Evolutionary conservation across 2,888 invertebrate genomes (phyloP).

Genomic region (Lepidochrysops patricia): DNA sequence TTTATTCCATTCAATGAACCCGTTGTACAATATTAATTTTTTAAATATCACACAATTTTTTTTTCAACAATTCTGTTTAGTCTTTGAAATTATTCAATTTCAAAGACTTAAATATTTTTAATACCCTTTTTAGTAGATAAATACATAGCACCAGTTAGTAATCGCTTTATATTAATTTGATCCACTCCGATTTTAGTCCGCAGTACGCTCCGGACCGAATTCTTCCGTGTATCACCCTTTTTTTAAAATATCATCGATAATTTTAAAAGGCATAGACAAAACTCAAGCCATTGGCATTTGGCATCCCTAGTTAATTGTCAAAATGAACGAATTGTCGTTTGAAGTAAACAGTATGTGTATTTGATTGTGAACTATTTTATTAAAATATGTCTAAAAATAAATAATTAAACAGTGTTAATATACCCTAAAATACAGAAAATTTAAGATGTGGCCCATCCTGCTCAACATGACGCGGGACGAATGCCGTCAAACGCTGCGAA

Average conservation of each 20-base stretch:
- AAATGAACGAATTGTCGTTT: conserved; percentile 73
- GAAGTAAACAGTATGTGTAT: conserved; percentile 76
- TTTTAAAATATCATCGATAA: too few relatives aligned
- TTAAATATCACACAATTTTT: too few relatives aligned
- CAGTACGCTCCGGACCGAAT: too few relatives aligned
- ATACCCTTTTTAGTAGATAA: too few relatives aligned
- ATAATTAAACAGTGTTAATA: conserved; percentile 46
- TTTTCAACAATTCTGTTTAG: too few relatives aligned
- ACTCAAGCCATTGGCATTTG: conserved; percentile 41
- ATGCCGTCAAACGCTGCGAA: conserved; percentile 89
- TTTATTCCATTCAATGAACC: too few relatives aligned
- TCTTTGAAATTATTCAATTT: too few relatives aligned
- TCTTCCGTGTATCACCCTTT: too few relatives aligned
- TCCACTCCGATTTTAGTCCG: too few relatives aligned
- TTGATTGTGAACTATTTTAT: conserved; percentile 66
- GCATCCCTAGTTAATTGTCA: conserved; percentile 56
- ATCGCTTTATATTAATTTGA: too few relatives aligned
- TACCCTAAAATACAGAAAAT: conserved; percentile 42
- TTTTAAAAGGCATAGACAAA: conserved; percentile 45
- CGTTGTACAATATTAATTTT: too few relatives aligned
- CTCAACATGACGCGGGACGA: conserved; percentile 91
- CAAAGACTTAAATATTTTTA: background rate
- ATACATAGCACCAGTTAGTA: too few relatives aligned
- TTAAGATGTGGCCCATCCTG: conserved; percentile 78
- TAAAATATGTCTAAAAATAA: conserved; percentile 64